Base-by-base conservation (phyloP, 2,888 invertebrate species). In the Microplitis manilae region DNA sequence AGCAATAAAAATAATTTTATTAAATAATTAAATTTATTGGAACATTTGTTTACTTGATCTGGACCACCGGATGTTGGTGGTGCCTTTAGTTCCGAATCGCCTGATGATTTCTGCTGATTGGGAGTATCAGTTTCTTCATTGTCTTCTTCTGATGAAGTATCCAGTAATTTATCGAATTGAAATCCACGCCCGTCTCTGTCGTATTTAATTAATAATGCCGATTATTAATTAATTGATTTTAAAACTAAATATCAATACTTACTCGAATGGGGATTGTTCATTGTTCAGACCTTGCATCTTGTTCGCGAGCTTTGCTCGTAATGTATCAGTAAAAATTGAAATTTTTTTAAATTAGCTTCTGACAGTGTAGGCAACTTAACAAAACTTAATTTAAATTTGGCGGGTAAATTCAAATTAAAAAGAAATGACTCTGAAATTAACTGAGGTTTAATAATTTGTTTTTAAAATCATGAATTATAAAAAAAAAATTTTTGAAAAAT, bases 141-240 rank as follows among this genome's bases (percentile, higher is more conserved):
- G 9, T 84, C 77, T 1, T 78, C 79, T 59, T 70, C 84, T 40
- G 78, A 80, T 73, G 83, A 85, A 4, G 72, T 80, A 15, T 83
- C 82, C 39, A 86, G 39, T 65, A 86, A 8, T 6, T 67, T 74
- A 68, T 86, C 86, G 75, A 86, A 86, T 75, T 77, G 75, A 6
- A 68, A 62, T 5, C 9, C 13, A 13, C 50, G 50, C 4, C 50
- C 50, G 13, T 50, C 50, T 50, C 13, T 79, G 81, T 68, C 83
- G 83, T 68, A 68, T 50, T 8, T 50, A 50, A 50, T 7, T 8
- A 39, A 39, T n/a, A 39, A 8, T 68, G n/a, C 0, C 6, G 38
- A 30, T 20, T 67, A 41, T 15, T 39, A n/a, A 68, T 62, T 62
- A n/a, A 6, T 62, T 15, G 6, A 20, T 62, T 62, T 8, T n/a